Percentiles rank a stretch among this genome's conserved stretches.
phyloP scores from a whole-genome alignment of 2,113 vertebrate genomes.

The Rhabdomys dilectus region DNA sequence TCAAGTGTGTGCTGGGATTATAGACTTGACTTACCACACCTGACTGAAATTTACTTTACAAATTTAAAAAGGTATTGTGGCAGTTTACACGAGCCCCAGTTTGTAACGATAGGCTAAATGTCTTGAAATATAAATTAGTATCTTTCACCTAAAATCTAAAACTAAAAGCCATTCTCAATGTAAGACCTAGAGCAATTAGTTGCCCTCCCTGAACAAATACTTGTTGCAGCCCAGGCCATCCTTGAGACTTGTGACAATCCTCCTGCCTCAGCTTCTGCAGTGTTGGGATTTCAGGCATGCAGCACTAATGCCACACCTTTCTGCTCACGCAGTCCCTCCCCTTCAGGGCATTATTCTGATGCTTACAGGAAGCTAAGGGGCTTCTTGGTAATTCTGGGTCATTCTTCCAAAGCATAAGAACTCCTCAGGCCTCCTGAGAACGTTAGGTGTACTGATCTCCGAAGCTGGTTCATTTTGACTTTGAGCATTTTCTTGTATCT shows the following conservation, averaged over 20 bases:
- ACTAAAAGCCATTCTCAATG: neutral
- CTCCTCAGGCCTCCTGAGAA: neutral
- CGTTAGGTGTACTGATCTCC: accelerated
- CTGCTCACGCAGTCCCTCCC: too few species aligned
- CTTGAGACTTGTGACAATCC: neutral
- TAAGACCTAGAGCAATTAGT: neutral
- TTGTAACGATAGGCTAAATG: neutral
- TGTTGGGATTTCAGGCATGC: neutral
- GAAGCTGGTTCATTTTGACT: neutral
- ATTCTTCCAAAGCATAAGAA: neutral
- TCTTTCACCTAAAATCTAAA: neutral
- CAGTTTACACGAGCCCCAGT: neutral
- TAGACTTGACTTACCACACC: neutral
- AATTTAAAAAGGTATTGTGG: neutral
- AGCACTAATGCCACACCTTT: neutral
- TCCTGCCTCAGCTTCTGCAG: neutral
- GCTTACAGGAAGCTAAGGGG: neutral
- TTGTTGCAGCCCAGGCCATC: neutral
- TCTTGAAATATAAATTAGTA: neutral
- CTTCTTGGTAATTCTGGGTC: neutral
- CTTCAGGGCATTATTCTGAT: neutral
- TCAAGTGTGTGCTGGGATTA: neutral
- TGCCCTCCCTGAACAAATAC: neutral
- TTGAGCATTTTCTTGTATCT: neutral
- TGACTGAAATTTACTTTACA: neutral